These are phyloP conservation scores for Caerostris darwini DNA, from an alignment of 1,140 invertebrate genomes.

Conservation along the genomic window DNA sequence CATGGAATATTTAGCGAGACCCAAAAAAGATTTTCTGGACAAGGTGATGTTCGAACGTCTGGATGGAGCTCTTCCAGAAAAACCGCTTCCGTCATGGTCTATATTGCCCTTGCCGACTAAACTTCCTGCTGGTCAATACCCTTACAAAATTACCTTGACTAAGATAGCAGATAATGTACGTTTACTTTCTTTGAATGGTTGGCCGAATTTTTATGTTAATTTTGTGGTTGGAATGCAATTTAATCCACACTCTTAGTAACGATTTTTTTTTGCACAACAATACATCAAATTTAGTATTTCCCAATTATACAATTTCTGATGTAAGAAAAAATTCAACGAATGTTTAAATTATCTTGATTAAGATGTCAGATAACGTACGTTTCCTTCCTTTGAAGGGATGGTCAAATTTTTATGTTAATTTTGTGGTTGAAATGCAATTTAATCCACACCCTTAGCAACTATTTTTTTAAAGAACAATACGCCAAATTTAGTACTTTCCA, in stretches of 20 bases:
- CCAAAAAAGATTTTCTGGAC: conserved; percentile 84
- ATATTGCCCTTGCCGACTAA: conserved; percentile 27
- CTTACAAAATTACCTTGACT: conserved; percentile 36
- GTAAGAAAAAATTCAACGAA: no score
- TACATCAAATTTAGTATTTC: neutral
- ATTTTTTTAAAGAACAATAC: neutral
- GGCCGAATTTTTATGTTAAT: neutral
- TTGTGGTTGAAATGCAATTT: neutral
- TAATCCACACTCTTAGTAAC: neutral
- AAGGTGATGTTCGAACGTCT: neutral
- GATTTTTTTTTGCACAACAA: neutral
- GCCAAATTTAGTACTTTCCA: no score
- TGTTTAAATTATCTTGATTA: conserved; percentile 7
- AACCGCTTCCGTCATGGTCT: conserved; percentile 46
- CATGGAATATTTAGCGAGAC: conserved; percentile 80
- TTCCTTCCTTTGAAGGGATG: neutral
- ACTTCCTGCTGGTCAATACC: neutral
- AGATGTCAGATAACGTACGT: neutral
- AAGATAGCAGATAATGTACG: neutral
- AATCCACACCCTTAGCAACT: neutral
- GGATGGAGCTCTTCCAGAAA: conserved; percentile 20
- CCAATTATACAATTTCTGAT: no score
- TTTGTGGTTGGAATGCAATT: neutral
- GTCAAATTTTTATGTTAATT: neutral
- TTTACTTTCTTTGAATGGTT: neutral